These are phyloP conservation scores for Drosophila cognata DNA, from an alignment of 2,888 invertebrate genomes.

Conservation along the genomic window DNA sequence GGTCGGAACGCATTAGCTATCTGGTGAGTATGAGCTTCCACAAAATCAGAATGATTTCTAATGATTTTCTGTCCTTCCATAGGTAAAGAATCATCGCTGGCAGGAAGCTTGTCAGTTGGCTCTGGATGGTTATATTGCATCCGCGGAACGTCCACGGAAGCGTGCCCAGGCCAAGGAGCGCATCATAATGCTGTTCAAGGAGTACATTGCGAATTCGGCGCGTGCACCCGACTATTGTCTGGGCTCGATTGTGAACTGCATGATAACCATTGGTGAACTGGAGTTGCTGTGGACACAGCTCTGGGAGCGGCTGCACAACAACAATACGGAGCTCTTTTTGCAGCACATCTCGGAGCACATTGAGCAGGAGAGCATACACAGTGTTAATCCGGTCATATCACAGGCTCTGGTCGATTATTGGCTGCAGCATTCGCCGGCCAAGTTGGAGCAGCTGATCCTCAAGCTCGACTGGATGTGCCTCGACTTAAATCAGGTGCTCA, in stretches of 20 bases:
- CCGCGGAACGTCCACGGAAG: constrained; percentile 83
- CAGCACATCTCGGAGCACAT: constrained; percentile 90
- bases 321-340: constrained; percentile 87
- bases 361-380: constrained; percentile 87
- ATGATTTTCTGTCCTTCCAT: constrained; percentile 13
- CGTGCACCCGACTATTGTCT: constrained; percentile 84
- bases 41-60: neutral
- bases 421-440: constrained; percentile 87
- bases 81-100: constrained; percentile 86
- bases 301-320: constrained; percentile 87
- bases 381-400: constrained; percentile 89
- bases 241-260: constrained; percentile 83
- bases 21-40: constrained; percentile 84
- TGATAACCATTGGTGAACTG: constrained; percentile 84
- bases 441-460: constrained; percentile 90
- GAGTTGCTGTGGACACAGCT: constrained; percentile 88
- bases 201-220: constrained; percentile 84
- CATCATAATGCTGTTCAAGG: constrained; percentile 85
- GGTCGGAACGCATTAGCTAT: constrained; percentile 89
- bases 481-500: constrained; percentile 90
- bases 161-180: constrained; percentile 85
- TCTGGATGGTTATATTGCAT: constrained; percentile 85
- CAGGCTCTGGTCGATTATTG: constrained; percentile 90
- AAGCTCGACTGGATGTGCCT: constrained; percentile 90
- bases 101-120: constrained; percentile 87